Conservation (phyloP, 2,797 vertebrate genomes). For the Argentina silus region DNA sequence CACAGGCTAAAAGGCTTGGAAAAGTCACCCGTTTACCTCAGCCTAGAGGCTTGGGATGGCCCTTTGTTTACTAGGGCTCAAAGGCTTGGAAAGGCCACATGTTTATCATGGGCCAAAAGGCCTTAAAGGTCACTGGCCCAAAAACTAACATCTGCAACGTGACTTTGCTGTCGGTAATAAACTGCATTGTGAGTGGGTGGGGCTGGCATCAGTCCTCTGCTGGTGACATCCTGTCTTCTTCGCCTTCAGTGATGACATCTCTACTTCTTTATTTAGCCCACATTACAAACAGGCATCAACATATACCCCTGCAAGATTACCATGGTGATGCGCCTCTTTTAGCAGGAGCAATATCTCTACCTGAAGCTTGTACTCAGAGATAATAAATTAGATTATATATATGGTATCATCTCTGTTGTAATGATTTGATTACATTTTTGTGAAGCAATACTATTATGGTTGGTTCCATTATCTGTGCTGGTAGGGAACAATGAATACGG, state of each 20-base stretch:
- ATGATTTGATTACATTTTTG: background rate
- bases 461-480: slow-evolving; percentile 7
- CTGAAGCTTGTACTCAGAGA: background rate
- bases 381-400: slow-evolving; percentile 9
- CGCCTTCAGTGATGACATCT: slow-evolving; percentile 4
- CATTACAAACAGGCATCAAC: slow-evolving; percentile 10
- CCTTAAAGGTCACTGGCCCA: slow-evolving; percentile 75
- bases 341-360: background rate
- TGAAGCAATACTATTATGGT: background rate
- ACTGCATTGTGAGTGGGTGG: slow-evolving; percentile 59
- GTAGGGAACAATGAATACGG: slow-evolving; percentile 17
- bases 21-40: slow-evolving; percentile 78
- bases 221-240: slow-evolving; percentile 32
- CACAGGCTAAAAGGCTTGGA: slow-evolving; percentile 79
- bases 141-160: slow-evolving; percentile 66
- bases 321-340: slow-evolving; percentile 7
- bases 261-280: slow-evolving; percentile 16
- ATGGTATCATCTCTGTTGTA: background rate
- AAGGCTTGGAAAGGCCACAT: slow-evolving; percentile 79
- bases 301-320: background rate
- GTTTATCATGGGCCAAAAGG: slow-evolving; percentile 74
- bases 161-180: slow-evolving; percentile 68
- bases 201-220: slow-evolving; percentile 50
- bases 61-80: slow-evolving; percentile 78
- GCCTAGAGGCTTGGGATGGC: slow-evolving; percentile 76